Conservation (phyloP, 2,888 invertebrate genomes). For the Morpho deidamia region DNA sequence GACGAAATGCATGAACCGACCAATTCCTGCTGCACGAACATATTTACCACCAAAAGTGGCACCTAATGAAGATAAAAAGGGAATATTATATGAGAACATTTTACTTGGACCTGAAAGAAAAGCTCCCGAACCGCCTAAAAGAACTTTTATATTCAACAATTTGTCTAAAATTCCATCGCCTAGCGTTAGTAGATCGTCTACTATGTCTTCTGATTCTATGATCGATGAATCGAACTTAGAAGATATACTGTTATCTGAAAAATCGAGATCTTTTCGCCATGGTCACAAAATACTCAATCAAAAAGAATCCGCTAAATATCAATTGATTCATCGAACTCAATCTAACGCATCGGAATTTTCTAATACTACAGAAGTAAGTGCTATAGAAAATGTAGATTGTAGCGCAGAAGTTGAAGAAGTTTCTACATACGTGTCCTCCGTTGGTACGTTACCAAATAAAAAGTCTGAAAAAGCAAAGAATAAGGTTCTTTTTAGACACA, state of each 20-base stretch:
- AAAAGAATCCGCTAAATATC: constrained; percentile 39
- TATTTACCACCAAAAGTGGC: constrained; percentile 48
- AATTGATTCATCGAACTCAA: constrained; percentile 42
- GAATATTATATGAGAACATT: constrained; percentile 60
- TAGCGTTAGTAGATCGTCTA: constrained; percentile 52
- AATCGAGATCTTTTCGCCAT: constrained; percentile 67
- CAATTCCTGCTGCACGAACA: constrained; percentile 59
- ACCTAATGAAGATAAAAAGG: constrained; percentile 36
- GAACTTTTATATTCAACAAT: constrained; percentile 36
- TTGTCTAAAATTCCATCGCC: constrained; percentile 38
- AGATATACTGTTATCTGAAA: constrained; percentile 66
- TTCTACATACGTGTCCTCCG: constrained; percentile 57
- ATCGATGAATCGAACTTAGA: constrained; percentile 67
- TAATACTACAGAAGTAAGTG: constrained; percentile 60
- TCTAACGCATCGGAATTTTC: constrained; percentile 60
- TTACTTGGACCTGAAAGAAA: constrained; percentile 39
- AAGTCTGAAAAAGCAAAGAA: constrained; percentile 47
- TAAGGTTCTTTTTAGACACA: constrained; percentile 66
- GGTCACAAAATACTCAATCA: constrained; percentile 36
- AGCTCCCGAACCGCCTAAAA: constrained; percentile 48
- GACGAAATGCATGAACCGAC: constrained; percentile 34
- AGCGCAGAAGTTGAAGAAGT: constrained; percentile 53
- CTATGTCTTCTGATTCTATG: constrained; percentile 63
- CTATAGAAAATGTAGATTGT: constrained; percentile 69
- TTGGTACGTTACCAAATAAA: constrained; percentile 62